Percentiles rank a stretch among this genome's conserved stretches.
These are phyloP conservation scores for Cantharis flavilabris DNA, from an alignment of 2,888 invertebrate species.

Conservation along the genomic window DNA sequence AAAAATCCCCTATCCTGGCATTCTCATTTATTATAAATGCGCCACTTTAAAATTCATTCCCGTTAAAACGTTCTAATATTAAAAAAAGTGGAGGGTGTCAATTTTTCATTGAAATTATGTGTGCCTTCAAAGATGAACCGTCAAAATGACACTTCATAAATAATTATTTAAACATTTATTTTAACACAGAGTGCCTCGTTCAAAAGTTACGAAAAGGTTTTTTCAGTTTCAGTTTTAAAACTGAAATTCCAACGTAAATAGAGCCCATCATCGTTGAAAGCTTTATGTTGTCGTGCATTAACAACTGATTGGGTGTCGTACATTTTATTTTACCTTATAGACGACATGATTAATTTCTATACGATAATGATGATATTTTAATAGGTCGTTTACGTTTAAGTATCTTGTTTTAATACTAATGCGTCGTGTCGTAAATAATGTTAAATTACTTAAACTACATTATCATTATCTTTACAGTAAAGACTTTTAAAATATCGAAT, in stretches of 20 bases:
- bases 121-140: conserved; percentile 28
- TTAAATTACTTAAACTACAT: conserved; percentile 37
- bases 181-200: not conserved
- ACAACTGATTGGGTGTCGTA: conserved; percentile 48
- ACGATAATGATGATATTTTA: conserved; percentile 51
- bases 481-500: not conserved
- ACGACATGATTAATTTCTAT: conserved; percentile 49
- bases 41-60: conserved; percentile 43
- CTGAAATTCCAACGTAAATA: conserved; percentile 2
- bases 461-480: conserved; percentile 8
- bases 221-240: conserved; percentile 2
- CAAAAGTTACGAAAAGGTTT: conserved; percentile 4
- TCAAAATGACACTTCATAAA: conserved; percentile 24
- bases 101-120: conserved; percentile 36
- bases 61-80: conserved; percentile 44
- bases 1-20: conserved; percentile 37
- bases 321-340: conserved; percentile 49
- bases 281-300: conserved; percentile 55
- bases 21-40: conserved; percentile 41
- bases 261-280: conserved; percentile 47
- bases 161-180: conserved; percentile 20
- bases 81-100: conserved; percentile 40
- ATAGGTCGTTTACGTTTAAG: conserved; percentile 52
- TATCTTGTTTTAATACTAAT: conserved; percentile 51
- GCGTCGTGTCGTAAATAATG: conserved; percentile 46